Base-by-base conservation (phyloP, 1,140 invertebrate genomes). In the Megathymus violae region DNA sequence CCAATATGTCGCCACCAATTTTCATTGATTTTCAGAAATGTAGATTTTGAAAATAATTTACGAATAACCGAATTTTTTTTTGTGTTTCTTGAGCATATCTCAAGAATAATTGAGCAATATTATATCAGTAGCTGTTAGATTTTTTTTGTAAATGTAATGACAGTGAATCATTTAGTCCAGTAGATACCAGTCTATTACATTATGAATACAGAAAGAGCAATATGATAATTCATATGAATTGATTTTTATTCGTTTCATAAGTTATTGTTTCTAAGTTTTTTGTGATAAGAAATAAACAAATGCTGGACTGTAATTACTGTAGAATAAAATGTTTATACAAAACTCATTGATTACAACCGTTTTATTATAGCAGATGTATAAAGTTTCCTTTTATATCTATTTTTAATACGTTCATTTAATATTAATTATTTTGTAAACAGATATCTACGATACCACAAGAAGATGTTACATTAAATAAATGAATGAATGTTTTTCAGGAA, bases 401-500 rank as follows among this genome's bases (percentile, higher is more conserved):
- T 9, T 19, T 40, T 40, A 19, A 41, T 14, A 0, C 22, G 25
- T 56, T 43, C 22, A 17, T 16, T 14, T 13, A 25, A 14, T 3
- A 44, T 27, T 14, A 27, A 51, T 22, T 22, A 48, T 48, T 11
- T 44, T 44, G 17, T 19, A 36, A 6, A 41, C 16, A 54, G 3
- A 25, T 38, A 52, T 19, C 10, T 44, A 17, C 43, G 31, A 38
- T 36, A 40, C 59, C 47, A 48, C 61, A 64, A 56, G 51, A 27
- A 36, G 25, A 5, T 22, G 11, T 9, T 16, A n/a, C 19, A 22
- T 56, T 63, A 16, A 71, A 64, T 61, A 54, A 62, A 77, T 74
- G 61, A 80, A 78, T 87, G 79, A 76, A 87, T 87, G 84, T 78
- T 84, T 88, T 88, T 85, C 76, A 85, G 85, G 67, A 48, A 46